phyloP scores from a whole-genome alignment of 1,140 invertebrate genomes.

The Heliothis subflexa region DNA sequence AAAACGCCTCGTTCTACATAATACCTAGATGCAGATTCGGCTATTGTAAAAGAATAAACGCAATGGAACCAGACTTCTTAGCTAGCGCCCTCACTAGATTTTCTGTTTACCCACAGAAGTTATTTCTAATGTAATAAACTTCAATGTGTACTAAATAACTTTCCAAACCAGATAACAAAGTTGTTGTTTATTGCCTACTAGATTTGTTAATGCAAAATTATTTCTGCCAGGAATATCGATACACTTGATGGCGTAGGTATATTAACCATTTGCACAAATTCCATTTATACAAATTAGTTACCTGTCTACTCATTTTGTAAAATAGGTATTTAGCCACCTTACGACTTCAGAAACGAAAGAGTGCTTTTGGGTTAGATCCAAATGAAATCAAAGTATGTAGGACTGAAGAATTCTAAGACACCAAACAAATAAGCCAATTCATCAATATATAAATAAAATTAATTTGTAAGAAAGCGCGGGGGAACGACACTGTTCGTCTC shows the following conservation, averaged over 20 bases:
- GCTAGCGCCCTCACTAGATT: not conserved
- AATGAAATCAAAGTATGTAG: slow-evolving; percentile 32
- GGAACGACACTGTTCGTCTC: slow-evolving; percentile 69
- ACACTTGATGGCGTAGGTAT: slow-evolving; percentile 16
- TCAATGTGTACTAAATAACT: slow-evolving; percentile 10
- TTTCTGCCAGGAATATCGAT: not conserved
- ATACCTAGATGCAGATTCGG: slow-evolving; percentile 53
- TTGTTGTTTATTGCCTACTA: slow-evolving; percentile 7
- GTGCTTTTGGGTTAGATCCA: slow-evolving; percentile 36
- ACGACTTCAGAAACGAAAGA: slow-evolving; percentile 4
- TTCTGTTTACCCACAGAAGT: slow-evolving; percentile 19
- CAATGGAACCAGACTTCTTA: slow-evolving; percentile 1
- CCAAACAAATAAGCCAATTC: slow-evolving; percentile 70
- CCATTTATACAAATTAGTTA: slow-evolving; percentile 23
- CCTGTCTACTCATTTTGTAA: slow-evolving; percentile 14
- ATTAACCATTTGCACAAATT: slow-evolving; percentile 11
- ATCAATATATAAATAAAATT: slow-evolving; percentile 84
- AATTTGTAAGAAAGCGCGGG: slow-evolving; percentile 71
- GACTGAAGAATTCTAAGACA: slow-evolving; percentile 53
- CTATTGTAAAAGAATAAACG: slow-evolving; percentile 41
- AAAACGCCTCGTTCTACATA: slow-evolving; percentile 72
- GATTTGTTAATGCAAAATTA: slow-evolving; percentile 16
- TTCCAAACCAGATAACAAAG: slow-evolving; percentile 6
- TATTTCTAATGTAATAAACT: slow-evolving; percentile 33
- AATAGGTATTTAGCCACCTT: slow-evolving; percentile 5